phyloP scores from a whole-genome alignment of 2,113 vertebrate species.

The Solea senegalensis region DNA sequence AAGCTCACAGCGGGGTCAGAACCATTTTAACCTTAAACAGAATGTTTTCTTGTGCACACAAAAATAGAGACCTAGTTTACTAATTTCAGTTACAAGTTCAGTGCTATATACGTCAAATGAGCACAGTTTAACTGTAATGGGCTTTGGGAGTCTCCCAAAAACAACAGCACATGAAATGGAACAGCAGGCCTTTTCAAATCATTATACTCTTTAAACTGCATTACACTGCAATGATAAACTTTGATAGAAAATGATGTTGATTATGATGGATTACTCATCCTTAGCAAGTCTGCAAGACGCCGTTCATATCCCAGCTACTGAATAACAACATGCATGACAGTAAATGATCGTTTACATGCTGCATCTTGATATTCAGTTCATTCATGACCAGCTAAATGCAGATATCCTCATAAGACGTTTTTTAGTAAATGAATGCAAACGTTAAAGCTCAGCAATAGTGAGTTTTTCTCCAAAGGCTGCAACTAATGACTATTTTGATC shows the following conservation, averaged over 20 bases:
- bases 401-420: too few relatives aligned
- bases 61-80: conserved; percentile 10
- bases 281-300: conserved; percentile 3
- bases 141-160: conserved; percentile 7
- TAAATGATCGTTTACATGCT: neutral
- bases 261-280: conserved; percentile 21
- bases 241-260: conserved; percentile 29
- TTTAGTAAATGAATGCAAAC: too few relatives aligned
- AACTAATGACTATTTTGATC: too few relatives aligned
- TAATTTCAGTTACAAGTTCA: conserved; percentile 22
- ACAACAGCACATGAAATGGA: conserved; percentile 1
- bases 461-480: too few relatives aligned
- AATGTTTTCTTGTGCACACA: conserved; percentile 13
- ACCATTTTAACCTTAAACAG: conserved; percentile 13
- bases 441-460: too few relatives aligned
- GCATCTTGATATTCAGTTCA: neutral
- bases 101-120: conserved; percentile 34
- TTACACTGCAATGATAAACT: conserved; percentile 38
- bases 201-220: conserved; percentile 37
- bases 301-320: neutral
- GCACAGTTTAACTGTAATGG: conserved; percentile 23
- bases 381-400: neutral
- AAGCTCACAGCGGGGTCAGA: conserved; percentile 59
- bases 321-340: neutral
- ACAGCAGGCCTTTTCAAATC: conserved; percentile 33